Base-by-base conservation (phyloP, 1,140 invertebrate genomes). In the Drosophila jambulina region DNA sequence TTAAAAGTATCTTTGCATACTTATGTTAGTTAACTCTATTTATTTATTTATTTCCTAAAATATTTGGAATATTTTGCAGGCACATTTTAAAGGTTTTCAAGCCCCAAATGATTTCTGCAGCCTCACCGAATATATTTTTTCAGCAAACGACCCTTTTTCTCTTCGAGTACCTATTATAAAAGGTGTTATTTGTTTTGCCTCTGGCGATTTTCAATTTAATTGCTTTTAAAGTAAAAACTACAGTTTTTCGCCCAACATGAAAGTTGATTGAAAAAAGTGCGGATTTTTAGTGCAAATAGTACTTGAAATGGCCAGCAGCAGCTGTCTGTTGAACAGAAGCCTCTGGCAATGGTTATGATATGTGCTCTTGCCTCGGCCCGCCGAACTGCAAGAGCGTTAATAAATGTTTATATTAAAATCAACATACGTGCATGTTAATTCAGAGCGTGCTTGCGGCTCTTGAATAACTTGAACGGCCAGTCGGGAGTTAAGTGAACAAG, bases 271-370 rank as follows among this genome's bases (percentile, higher is more conserved):
- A 15, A 46, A 67, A 62, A 67, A 63, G 15, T 46, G 15, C 10
- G 25, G 13, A 46, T 69, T 53, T 69, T 42, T 23, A 69, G 64
- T 42, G 62, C 45, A 70, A 68, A 72, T 42, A 45, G 43, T 23
- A 59, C 42, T 71, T 58, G 29, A 72, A 72, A 49, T 71, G 69
- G 34, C 54, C 54, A 68, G 38, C 38, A 36, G 67, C 36, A 25
- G 34, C 23, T 29, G 34, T 13, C 34, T 42, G 51, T 25, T 15
- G 42, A 40, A 70, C 25, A 40, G 32, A 36, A 21, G 49, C 34
- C 48, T 46, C 53, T 27, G 43, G 60, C 49, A 15, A 53, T 53
- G 19, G 49, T 40, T 69, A 56, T 69, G 34, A 57, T 61, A 34
- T 57, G 23, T 48, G 38, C 38, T 23, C 17, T 45, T 19, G 29